Evolutionary conservation across 2,797 vertebrate species (phyloP).

Genomic region (Megaceryle alcyon): DNA sequence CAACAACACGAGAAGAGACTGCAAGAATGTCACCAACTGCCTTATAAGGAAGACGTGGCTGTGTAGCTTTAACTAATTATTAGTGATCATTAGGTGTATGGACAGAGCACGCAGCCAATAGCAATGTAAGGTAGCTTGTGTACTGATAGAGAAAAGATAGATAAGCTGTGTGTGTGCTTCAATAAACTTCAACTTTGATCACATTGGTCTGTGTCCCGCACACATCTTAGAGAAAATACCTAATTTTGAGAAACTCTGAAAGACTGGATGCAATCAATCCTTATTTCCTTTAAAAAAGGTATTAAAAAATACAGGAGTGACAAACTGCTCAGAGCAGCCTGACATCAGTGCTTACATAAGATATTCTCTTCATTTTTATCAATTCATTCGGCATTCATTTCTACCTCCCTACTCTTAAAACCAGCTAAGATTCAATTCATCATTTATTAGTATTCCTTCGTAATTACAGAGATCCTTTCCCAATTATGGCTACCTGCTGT

Average conservation of each 20-base stretch:
- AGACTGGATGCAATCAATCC: not conserved
- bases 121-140: no score
- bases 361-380: not conserved
- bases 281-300: not conserved
- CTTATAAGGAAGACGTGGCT: no score
- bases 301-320: not conserved
- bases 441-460: not conserved
- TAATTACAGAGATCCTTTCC: not conserved
- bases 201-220: no score
- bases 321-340: slow-evolving; percentile 29
- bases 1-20: no score
- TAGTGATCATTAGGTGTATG: no score
- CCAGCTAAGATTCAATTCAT: not conserved
- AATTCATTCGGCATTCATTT: slow-evolving; percentile 23
- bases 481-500: not conserved
- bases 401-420: slow-evolving; percentile 10
- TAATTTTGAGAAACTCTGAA: not conserved
- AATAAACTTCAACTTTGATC: no score
- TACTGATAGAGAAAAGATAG: no score
- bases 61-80: no score
- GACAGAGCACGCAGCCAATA: no score
- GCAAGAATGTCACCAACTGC: no score
- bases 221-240: not conserved
- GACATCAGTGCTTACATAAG: not conserved
- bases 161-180: no score